A percentile compares a stretch with the other conserved stretches of the same genome.
Evolutionary conservation across 1,140 invertebrate genomes (phyloP).

Genomic region (Andricus grossulariae): DNA sequence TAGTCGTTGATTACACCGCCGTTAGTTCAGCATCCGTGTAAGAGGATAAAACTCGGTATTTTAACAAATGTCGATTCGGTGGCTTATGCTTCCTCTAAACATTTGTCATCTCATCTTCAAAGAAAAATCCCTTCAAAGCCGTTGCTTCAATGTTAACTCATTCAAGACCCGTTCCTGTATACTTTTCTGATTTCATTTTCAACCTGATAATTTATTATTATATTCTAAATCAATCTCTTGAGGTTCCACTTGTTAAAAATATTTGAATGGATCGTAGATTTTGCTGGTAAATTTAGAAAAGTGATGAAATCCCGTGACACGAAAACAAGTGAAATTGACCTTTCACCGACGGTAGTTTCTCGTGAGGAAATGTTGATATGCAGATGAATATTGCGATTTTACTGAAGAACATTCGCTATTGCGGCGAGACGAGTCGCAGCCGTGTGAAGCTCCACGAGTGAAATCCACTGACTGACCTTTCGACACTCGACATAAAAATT

Average conservation of each 20-base stretch:
- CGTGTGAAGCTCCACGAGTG: slow-evolving; percentile 69
- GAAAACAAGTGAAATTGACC: neutral
- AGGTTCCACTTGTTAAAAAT: neutral
- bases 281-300: neutral
- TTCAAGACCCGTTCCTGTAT: neutral
- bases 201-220: neutral
- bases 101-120: slow-evolving; percentile 5
- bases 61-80: slow-evolving; percentile 28
- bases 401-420: slow-evolving; percentile 46
- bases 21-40: neutral
- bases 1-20: neutral
- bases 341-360: slow-evolving; percentile 5
- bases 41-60: slow-evolving; percentile 7
- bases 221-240: too few relatives aligned
- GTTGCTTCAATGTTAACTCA: neutral
- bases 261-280: neutral
- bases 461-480: slow-evolving; percentile 74
- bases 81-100: neutral
- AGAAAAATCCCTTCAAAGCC: neutral
- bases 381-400: slow-evolving; percentile 58
- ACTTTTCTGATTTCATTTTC: neutral
- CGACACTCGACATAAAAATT: slow-evolving; percentile 64
- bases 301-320: slow-evolving; percentile 8
- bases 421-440: slow-evolving; percentile 34
- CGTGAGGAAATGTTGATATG: slow-evolving; percentile 52